Evolutionary conservation across 1,140 invertebrate species (phyloP), one percentile per base, ranked within the genome.

Genomic region (Melipona quadrifasciata): DNA sequence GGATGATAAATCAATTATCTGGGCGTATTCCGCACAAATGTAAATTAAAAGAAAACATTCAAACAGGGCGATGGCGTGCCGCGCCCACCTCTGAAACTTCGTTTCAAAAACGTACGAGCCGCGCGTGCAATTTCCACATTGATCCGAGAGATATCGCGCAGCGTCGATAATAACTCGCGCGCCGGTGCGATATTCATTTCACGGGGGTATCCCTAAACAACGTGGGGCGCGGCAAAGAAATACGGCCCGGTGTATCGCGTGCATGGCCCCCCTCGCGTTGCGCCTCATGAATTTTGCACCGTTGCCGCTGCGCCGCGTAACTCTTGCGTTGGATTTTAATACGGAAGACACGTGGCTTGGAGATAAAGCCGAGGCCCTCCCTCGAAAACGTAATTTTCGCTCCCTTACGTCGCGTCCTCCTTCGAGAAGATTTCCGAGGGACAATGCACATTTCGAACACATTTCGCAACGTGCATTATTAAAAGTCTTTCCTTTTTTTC

Each of bases 251-350:
- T 16, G 51, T 57, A 51, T 65, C 77, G 51, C 77, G 76, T 53
- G 24, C 74, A 70, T n/a, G 31, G 21, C 39, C 0, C 39, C 8
- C 8, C 6, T 47, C 39, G 6, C 57, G 51, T 72, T 72, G 68
- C 58, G 55, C 70, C 68, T 68, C 78, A 65, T 80, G 83, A 84
- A 84, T 84, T 74, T 84, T 84, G 74, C 78, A 67, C 77, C 8
- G 53, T 58, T 14, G 4, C 82, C 70, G 16, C 4, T n/a, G 39
- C 53, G 65, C 53, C 57, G 58, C 65, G 70, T 73, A 74, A 58
- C 73, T 61, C 67, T 58, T 19, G 47, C 67, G 83, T 58, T 17
- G 34, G 58, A 80, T 84, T 80, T 84, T 74, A 80, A 84, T 80
- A 72, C 67, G 58, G 24, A n/a, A 57, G 19, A 53, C 67, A 51